Conservation (phyloP, 2,797 vertebrate species). For the Tinamus major region DNA sequence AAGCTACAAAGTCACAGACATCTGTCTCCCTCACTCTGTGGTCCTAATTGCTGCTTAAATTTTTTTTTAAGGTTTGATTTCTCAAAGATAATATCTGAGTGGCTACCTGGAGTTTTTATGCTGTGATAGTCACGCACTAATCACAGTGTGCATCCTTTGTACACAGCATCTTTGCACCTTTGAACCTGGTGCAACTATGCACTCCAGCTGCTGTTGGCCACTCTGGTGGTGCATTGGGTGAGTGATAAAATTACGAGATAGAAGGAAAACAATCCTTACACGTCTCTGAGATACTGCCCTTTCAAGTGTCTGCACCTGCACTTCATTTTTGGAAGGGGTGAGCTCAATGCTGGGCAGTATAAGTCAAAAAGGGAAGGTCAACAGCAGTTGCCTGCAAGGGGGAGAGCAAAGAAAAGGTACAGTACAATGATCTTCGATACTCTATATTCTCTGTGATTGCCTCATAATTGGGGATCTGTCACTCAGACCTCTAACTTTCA, state of each 20-base stretch:
- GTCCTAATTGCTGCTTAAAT: neutral
- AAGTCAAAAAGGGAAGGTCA: neutral
- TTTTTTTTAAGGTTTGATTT: neutral
- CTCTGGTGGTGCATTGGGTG: neutral
- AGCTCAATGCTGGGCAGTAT: neutral
- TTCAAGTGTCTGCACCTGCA: neutral
- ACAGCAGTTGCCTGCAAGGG: neutral
- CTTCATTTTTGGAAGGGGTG: neutral
- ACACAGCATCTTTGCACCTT: neutral
- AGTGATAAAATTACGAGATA: neutral
- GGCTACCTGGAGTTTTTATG: neutral
- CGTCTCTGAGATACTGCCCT: neutral
- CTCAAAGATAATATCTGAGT: neutral
- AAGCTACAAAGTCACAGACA: neutral
- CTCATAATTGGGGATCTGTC: no score
- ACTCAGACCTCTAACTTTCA: no score
- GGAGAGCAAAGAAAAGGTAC: no score
- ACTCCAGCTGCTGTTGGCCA: fast-evolving
- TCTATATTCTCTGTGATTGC: no score
- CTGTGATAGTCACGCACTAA: neutral
- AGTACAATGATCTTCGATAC: no score
- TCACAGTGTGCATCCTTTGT: neutral
- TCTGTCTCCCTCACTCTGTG: neutral
- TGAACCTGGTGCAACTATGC: fast-evolving
- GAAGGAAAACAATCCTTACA: neutral